Conservation (phyloP, 2,888 invertebrate genomes). For the Megaustenia siamemsis region DNA sequence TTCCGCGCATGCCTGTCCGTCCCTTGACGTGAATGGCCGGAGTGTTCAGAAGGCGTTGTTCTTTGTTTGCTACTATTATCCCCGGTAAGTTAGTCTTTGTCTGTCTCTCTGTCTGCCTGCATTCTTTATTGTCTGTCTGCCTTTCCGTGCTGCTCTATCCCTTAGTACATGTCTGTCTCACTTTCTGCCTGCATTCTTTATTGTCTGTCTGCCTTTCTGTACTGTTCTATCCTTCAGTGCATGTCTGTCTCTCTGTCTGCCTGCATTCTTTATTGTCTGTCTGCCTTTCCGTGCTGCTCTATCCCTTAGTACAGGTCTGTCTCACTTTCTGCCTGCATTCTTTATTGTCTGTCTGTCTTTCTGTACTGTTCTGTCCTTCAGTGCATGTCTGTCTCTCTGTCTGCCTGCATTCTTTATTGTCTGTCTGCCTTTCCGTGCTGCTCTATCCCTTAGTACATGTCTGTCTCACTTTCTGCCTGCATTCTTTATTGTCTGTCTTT, state of each 20-base stretch:
- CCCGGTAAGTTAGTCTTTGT: slow-evolving; percentile 62
- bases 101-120: not conserved
- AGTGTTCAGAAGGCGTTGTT: slow-evolving; percentile 63
- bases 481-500: no score
- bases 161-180: not conserved
- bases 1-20: slow-evolving; percentile 56
- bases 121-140: no score
- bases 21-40: slow-evolving; percentile 44
- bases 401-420: no score
- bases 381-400: not conserved
- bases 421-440: not conserved
- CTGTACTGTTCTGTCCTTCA: not conserved
- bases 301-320: not conserved
- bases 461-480: not conserved
- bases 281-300: not conserved
- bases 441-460: not conserved
- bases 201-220: no score
- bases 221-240: not conserved
- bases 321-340: not conserved
- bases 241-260: not conserved
- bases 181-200: not conserved
- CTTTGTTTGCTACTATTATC: slow-evolving; percentile 71
- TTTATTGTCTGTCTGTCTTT: no score
- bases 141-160: not conserved
- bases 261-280: no score